Evolutionary conservation across 2,797 vertebrate species (phyloP).

Genomic region (Microctenopoma lineatum): DNA sequence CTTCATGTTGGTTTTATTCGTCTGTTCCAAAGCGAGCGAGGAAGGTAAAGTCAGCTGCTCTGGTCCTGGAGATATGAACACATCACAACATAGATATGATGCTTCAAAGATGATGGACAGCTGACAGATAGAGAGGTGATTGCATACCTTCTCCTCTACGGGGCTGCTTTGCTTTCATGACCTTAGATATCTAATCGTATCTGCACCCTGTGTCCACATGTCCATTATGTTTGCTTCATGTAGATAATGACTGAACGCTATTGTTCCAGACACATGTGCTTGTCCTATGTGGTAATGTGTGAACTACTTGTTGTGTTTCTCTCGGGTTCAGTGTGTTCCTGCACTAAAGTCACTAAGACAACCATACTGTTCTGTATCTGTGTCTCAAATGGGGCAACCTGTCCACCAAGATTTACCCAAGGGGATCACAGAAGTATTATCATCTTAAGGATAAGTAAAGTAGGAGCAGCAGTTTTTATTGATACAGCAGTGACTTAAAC

Average conservation of each 20-base stretch:
- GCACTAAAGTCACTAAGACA: constrained; percentile 8
- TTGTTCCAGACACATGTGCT: background rate
- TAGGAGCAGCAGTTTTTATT: no score
- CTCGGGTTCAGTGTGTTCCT: constrained; percentile 12
- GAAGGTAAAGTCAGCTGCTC: background rate
- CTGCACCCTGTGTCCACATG: no score
- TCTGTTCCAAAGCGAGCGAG: no score
- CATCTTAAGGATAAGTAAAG: no score
- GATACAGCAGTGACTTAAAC: no score
- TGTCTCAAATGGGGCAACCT: no score
- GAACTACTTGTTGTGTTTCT: background rate
- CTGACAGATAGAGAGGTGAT: background rate
- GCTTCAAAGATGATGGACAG: background rate
- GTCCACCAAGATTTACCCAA: no score
- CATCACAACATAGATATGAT: no score
- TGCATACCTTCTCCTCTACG: no score
- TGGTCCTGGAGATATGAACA: background rate
- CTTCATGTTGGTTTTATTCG: no score
- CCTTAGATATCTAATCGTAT: background rate
- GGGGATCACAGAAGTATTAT: no score
- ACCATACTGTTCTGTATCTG: background rate
- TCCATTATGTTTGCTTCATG: background rate
- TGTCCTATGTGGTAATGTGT: background rate
- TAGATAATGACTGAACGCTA: background rate
- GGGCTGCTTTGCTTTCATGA: background rate